Evolutionary conservation across 2,888 invertebrate genomes (phyloP).

Genomic region (Linyphia triangularis): DNA sequence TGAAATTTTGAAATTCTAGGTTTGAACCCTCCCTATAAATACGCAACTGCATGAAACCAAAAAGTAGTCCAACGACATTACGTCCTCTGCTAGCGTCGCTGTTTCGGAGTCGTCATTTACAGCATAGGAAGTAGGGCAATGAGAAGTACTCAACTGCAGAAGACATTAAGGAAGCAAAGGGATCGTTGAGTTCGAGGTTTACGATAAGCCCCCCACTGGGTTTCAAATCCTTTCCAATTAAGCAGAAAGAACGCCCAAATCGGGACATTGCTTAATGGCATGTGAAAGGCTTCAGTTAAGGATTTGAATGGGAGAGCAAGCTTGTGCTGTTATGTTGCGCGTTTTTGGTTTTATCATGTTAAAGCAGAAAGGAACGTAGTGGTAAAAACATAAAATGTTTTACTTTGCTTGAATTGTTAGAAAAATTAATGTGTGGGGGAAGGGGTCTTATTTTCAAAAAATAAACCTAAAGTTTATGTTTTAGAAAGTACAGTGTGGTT

Average conservation of each 20-base stretch:
- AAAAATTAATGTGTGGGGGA: too few species aligned
- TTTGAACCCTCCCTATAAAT: too few species aligned
- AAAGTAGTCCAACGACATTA: not conserved
- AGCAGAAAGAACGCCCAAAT: constrained; percentile 37
- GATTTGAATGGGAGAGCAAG: not conserved
- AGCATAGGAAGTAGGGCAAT: not conserved
- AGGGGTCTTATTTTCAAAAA: too few species aligned
- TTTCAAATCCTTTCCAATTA: constrained; percentile 62
- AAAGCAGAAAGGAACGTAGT: too few species aligned
- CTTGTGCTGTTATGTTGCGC: not conserved
- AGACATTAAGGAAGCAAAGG: constrained; percentile 39
- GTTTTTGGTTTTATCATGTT: too few species aligned
- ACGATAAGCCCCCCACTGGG: constrained; percentile 19
- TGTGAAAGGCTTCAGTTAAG: not conserved
- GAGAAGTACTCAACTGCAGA: constrained; percentile 9
- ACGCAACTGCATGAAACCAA: too few species aligned
- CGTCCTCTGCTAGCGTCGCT: not conserved
- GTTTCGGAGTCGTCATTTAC: not conserved
- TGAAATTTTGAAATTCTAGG: too few species aligned
- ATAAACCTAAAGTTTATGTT: too few species aligned
- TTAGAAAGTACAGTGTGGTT: too few species aligned
- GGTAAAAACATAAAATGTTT: too few species aligned
- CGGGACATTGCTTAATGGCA: constrained; percentile 48
- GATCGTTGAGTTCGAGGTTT: constrained; percentile 37
- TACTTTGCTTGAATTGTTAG: too few species aligned